A percentile compares a stretch with the other conserved stretches of the same genome.
phyloP scores from a whole-genome alignment of 2,113 vertebrate species.

The Melierax canorus region DNA sequence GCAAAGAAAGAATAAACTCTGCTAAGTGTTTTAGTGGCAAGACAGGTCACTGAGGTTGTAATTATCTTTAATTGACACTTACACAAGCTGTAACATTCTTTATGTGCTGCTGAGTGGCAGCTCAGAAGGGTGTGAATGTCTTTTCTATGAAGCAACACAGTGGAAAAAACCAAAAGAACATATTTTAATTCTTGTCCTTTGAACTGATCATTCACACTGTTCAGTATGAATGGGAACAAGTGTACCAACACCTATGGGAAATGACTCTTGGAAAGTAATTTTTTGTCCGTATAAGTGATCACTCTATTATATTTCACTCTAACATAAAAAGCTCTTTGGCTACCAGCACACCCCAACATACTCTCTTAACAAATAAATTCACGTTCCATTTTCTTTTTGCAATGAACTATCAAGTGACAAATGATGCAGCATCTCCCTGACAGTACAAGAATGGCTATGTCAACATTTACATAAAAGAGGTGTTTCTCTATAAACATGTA shows the following conservation, averaged over 20 bases:
- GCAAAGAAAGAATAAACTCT: slow-evolving; percentile 21
- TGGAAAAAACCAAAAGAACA: not conserved
- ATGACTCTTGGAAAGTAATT: not conserved
- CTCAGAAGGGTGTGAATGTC: not conserved
- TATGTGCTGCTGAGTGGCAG: slow-evolving; percentile 6
- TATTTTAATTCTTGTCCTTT: slow-evolving; percentile 24
- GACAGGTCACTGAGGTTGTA: slow-evolving; percentile 21
- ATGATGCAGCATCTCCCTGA: not conserved
- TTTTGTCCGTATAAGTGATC: not conserved
- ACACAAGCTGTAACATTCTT: slow-evolving; percentile 17
- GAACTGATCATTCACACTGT: not conserved
- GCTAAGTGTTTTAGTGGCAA: slow-evolving; percentile 31
- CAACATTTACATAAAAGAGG: not conserved
- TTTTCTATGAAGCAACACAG: not conserved
- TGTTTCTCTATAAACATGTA: not conserved
- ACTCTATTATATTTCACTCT: not conserved
- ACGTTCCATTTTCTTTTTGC: not conserved
- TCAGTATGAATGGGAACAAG: not conserved
- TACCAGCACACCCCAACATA: not conserved
- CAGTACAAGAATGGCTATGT: not conserved
- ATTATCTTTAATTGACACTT: slow-evolving; percentile 52
- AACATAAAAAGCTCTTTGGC: not conserved
- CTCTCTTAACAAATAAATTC: not conserved
- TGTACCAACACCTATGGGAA: not conserved
- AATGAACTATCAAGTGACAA: not conserved